Conservation (phyloP, 2,113 vertebrate species). For the Brienomyrus brachyistius region DNA sequence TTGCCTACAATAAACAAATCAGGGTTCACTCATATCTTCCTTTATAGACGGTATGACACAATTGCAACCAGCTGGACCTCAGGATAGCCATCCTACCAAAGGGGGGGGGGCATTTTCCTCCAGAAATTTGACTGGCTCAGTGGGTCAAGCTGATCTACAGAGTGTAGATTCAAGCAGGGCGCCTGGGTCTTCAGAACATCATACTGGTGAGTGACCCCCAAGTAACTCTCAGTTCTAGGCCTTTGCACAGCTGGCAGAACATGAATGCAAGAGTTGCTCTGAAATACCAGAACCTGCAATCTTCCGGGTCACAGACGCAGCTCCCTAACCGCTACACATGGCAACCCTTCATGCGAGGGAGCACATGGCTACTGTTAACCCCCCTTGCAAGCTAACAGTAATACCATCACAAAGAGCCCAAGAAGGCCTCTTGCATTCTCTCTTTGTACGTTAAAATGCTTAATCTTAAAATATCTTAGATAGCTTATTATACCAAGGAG, state of each 20-base stretch:
- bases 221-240: not conserved
- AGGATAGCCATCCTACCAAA: not conserved
- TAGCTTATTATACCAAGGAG: not conserved
- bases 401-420: not conserved
- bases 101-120: not conserved
- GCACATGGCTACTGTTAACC: not conserved
- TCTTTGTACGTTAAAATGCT: not conserved
- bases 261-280: not conserved
- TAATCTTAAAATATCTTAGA: not conserved
- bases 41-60: not conserved
- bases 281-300: not conserved
- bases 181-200: not conserved
- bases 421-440: not conserved
- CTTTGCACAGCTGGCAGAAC: not conserved
- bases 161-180: not conserved
- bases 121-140: not conserved
- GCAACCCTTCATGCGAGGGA: not conserved
- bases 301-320: not conserved
- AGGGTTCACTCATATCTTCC: not conserved
- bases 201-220: not conserved
- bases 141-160: not conserved
- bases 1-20: not conserved
- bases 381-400: not conserved
- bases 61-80: not conserved
- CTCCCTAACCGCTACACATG: not conserved